phyloP scores from a whole-genome alignment of 35 echinoderm and acorn worm species.

The Heliocidaris erythrogramma region DNA sequence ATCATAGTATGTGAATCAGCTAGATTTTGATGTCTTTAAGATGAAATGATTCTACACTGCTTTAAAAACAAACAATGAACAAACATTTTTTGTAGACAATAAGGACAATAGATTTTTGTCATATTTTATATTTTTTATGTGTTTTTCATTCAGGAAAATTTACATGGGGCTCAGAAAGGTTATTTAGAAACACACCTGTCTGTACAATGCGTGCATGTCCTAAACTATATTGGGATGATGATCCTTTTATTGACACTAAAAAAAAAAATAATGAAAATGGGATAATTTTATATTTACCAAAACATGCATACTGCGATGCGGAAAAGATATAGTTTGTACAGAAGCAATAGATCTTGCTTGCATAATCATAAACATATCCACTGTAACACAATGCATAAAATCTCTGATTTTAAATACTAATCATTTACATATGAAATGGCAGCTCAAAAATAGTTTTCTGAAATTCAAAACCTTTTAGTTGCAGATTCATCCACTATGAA shows the following conservation, averaged over 20 bases:
- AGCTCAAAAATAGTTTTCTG: not conserved
- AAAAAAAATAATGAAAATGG: not conserved
- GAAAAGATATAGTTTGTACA: not conserved
- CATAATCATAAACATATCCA: constrained; percentile 2
- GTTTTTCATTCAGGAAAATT: not conserved
- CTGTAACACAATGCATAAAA: not conserved
- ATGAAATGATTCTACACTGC: not conserved
- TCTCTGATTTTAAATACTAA: not conserved
- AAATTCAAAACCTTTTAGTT: not conserved
- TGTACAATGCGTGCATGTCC: not conserved
- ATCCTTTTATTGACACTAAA: not conserved
- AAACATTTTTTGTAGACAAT: not conserved
- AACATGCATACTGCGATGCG: not conserved
- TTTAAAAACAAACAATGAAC: not conserved
- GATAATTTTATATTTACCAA: not conserved
- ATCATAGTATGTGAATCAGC: not conserved
- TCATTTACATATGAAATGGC: not conserved
- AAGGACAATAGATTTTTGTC: not conserved
- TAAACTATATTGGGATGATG: not conserved
- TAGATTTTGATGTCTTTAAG: not conserved
- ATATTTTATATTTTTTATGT: not conserved
- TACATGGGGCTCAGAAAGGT: not conserved
- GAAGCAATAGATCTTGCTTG: not conserved
- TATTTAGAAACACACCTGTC: not conserved
- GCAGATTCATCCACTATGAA: no score